Evolutionary conservation across 2,113 vertebrate genomes (phyloP).

Genomic region (Eclectus roratus): DNA sequence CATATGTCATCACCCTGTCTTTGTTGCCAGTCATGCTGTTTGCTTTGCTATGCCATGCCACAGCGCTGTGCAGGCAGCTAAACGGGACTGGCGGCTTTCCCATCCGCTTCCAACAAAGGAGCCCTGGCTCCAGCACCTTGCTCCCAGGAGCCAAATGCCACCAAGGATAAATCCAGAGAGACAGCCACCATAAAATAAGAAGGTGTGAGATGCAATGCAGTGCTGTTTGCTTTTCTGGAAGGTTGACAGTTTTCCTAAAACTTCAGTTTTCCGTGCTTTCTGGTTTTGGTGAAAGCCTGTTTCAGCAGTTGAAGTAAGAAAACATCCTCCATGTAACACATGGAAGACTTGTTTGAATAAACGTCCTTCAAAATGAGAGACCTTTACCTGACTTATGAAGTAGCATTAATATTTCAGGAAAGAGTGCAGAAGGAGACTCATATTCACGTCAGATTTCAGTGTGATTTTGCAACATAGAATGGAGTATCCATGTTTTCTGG

Average conservation of each 20-base stretch:
- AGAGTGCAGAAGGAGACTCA: background rate
- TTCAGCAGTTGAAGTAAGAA: background rate
- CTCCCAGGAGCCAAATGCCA: background rate
- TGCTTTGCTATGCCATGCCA: background rate
- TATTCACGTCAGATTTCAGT: background rate
- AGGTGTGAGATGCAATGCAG: background rate
- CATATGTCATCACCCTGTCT: background rate
- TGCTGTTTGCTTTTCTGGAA: background rate
- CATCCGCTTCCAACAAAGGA: background rate
- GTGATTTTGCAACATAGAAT: background rate
- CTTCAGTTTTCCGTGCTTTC: background rate
- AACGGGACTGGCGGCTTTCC: rapidly evolving
- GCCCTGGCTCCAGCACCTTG: background rate
- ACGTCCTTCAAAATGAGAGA: background rate
- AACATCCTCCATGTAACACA: background rate
- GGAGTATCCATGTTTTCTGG: background rate
- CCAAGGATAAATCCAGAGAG: no score
- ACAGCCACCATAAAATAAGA: background rate
- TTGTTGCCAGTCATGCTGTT: background rate
- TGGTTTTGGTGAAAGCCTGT: background rate
- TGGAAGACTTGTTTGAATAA: background rate
- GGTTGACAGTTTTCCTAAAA: background rate
- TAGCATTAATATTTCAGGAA: background rate
- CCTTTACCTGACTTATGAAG: background rate
- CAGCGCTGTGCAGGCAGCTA: background rate